Conservation (phyloP, 1,140 invertebrate genomes). For the Cydia fagiglandana region DNA sequence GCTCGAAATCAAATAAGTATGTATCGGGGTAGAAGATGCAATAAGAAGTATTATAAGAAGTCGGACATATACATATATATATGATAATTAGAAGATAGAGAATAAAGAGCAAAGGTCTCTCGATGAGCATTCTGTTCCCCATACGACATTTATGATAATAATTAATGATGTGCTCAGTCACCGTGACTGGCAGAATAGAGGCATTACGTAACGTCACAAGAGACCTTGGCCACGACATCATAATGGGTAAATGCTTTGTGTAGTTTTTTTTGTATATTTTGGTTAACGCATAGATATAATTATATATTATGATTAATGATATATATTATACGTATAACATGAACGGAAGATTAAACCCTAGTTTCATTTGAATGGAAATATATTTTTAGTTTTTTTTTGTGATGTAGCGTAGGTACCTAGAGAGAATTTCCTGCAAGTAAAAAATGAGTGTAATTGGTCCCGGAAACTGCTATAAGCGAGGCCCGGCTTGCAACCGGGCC, state of each 20-base stretch:
- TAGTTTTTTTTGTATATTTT: background rate
- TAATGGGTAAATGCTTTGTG: background rate
- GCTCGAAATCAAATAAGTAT: background rate
- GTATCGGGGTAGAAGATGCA: background rate
- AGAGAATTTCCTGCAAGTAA: constrained; percentile 25
- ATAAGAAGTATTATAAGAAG: no score
- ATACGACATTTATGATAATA: background rate
- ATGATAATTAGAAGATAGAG: background rate
- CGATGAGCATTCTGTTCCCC: background rate
- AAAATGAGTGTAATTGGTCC: background rate
- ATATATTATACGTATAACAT: background rate
- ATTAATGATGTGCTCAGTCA: background rate
- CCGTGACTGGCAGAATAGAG: constrained; percentile 11
- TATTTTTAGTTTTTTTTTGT: background rate
- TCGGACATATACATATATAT: background rate
- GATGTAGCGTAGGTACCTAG: constrained; percentile 12
- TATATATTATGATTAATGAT: no score
- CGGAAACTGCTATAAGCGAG: constrained; percentile 28
- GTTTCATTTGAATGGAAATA: background rate
- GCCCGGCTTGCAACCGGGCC: constrained; percentile 5
- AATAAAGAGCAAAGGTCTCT: constrained; percentile 9
- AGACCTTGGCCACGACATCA: constrained; percentile 16
- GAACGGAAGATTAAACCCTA: background rate
- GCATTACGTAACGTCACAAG: background rate
- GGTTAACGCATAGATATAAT: background rate